Percentiles rank a stretch among this genome's conserved stretches.
phyloP scores from a whole-genome alignment of 2,113 vertebrate species.

The Pluvialis apricaria region DNA sequence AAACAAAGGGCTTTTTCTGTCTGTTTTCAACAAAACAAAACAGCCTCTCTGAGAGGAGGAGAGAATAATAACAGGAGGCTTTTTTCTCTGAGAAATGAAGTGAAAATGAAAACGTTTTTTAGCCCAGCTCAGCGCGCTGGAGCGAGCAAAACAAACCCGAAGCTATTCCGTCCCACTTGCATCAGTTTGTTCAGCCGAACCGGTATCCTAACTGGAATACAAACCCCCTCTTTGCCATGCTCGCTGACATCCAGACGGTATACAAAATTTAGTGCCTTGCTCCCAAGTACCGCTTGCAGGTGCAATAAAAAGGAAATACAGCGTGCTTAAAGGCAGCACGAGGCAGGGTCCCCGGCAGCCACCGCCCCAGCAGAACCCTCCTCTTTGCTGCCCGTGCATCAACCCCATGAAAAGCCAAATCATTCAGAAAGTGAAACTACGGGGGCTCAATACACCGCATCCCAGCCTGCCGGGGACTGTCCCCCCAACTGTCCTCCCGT shows the following conservation, averaged over 20 bases:
- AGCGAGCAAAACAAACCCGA: neutral
- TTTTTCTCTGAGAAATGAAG: neutral
- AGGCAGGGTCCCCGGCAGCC: neutral
- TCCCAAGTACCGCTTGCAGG: neutral
- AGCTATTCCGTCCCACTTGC: neutral
- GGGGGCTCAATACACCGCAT: neutral
- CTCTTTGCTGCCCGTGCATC: neutral
- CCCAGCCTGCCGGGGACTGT: neutral
- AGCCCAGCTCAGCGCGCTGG: neutral
- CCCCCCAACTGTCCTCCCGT: neutral
- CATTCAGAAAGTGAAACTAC: neutral
- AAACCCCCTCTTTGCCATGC: neutral
- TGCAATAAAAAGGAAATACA: conserved; percentile 55
- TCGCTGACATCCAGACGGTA: conserved; percentile 21
- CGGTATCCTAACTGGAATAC: neutral
- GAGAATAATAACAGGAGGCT: neutral
- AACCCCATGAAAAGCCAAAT: neutral
- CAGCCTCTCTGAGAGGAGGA: neutral
- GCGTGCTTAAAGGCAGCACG: neutral
- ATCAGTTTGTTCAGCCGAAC: neutral
- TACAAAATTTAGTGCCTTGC: conserved; percentile 27
- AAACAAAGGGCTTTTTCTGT: neutral
- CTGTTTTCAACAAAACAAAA: neutral
- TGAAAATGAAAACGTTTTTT: conserved; percentile 5
- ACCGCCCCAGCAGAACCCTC: neutral